Conservation (phyloP, 2,113 vertebrate genomes). For the Gasterosteus nipponicus region DNA sequence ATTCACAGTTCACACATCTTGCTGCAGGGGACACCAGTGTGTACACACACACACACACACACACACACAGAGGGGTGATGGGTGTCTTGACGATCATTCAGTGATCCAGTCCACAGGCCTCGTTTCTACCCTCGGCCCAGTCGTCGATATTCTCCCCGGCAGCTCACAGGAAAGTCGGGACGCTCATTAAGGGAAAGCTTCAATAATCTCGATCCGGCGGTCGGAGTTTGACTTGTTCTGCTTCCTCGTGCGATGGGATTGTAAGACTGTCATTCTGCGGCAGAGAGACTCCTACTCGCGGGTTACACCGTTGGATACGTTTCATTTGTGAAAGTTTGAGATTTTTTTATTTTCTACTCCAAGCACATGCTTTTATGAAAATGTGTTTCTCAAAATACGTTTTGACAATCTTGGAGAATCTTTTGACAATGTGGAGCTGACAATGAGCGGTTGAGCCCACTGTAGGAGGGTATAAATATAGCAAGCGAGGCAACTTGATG, state of each 20-base stretch:
- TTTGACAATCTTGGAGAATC: background rate
- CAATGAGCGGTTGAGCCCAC: background rate
- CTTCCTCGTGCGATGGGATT: background rate
- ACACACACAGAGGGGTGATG: constrained; percentile 21
- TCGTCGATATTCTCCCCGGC: constrained; percentile 23
- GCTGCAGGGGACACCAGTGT: constrained; percentile 20
- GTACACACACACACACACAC: background rate
- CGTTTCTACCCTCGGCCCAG: constrained; percentile 40
- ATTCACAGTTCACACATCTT: constrained; percentile 57
- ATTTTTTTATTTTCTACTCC: background rate
- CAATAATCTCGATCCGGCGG: background rate
- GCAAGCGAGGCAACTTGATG: background rate
- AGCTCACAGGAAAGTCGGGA: too few species aligned
- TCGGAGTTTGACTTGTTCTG: constrained; percentile 4
- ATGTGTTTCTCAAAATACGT: background rate
- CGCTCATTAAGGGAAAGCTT: constrained; percentile 27
- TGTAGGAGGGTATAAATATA: background rate
- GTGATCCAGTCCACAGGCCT: constrained; percentile 32
- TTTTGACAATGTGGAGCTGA: background rate
- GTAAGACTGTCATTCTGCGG: background rate
- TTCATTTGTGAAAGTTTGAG: background rate
- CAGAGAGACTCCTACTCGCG: background rate
- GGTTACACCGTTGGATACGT: background rate
- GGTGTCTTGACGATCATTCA: constrained; percentile 42
- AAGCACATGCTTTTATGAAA: background rate